Conservation (phyloP, 2,113 vertebrate genomes). For the Solea solea region DNA sequence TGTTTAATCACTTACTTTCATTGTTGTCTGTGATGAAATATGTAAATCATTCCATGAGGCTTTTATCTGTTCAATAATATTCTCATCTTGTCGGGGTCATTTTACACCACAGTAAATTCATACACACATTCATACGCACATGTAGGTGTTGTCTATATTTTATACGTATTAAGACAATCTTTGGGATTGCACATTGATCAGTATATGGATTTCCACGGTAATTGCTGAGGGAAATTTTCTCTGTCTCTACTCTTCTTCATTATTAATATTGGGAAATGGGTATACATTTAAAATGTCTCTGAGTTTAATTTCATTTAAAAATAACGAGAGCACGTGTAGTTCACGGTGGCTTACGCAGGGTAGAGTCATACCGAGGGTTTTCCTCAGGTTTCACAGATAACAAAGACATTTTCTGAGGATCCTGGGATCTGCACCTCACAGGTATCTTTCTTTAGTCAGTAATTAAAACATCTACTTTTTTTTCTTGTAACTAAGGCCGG, state of each 20-base stretch:
- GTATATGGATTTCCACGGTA: conserved; percentile 82
- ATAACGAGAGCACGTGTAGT: conserved; percentile 62
- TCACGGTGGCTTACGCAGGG: conserved; percentile 37
- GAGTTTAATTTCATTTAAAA: conserved; percentile 67
- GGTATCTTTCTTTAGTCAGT: conserved; percentile 69
- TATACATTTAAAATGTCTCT: conserved; percentile 72
- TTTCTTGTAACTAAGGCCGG: conserved; percentile 76
- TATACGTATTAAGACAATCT: conserved; percentile 83
- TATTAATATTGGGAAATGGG: conserved; percentile 83
- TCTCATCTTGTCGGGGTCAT: conserved; percentile 75
- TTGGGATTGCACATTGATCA: conserved; percentile 85
- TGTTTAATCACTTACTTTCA: conserved; percentile 67
- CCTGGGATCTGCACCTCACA: conserved; percentile 44
- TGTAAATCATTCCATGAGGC: conserved; percentile 77
- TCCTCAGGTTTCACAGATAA: conserved; percentile 61
- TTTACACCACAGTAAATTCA: conserved; percentile 75
- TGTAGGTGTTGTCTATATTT: conserved; percentile 72
- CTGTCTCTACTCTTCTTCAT: conserved; percentile 78
- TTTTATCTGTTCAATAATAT: conserved; percentile 78
- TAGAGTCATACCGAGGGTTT: conserved; percentile 24
- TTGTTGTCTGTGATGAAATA: conserved; percentile 77
- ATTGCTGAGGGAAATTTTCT: conserved; percentile 82
- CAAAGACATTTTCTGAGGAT: conserved; percentile 48
- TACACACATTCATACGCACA: conserved; percentile 67
- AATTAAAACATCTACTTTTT: conserved; percentile 82